A percentile compares a stretch with the other conserved stretches of the same genome.
Conservation (phyloP, 1,140 invertebrate genomes). For the Hylaeus volcanicus region DNA sequence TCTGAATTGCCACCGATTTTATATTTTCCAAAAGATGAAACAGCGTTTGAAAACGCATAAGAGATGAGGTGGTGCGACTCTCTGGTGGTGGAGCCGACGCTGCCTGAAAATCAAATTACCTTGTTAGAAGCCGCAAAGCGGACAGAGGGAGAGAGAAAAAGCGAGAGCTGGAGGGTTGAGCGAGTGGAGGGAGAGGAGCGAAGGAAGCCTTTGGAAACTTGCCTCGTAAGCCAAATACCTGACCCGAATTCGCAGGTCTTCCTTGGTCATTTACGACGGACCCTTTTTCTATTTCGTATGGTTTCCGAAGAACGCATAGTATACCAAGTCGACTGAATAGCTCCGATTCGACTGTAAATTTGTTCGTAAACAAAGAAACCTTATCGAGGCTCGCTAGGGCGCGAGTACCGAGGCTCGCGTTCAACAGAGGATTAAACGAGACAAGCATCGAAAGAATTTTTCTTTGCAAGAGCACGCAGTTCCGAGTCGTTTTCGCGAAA, state of each 20-base stretch:
- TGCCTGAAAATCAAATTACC: conserved; percentile 70
- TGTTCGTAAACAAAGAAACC: conserved; percentile 42
- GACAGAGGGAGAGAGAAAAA: conserved; percentile 32
- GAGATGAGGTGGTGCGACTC: neutral
- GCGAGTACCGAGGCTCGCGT: neutral
- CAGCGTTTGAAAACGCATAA: neutral
- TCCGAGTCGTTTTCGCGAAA: too few relatives aligned
- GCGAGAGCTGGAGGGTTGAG: neutral
- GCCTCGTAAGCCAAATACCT: conserved; percentile 55
- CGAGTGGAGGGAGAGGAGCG: neutral
- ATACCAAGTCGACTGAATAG: conserved; percentile 26
- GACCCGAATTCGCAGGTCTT: conserved; percentile 68
- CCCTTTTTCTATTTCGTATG: conserved; percentile 40
- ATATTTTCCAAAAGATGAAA: too few relatives aligned
- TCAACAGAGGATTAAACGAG: neutral
- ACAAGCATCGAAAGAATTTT: neutral
- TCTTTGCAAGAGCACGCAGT: too few relatives aligned
- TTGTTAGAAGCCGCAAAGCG: conserved; percentile 73
- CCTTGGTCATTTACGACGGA: conserved; percentile 36
- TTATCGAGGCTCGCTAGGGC: neutral
- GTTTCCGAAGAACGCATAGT: conserved; percentile 44
- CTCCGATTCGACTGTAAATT: neutral
- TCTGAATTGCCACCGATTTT: neutral
- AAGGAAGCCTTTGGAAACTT: conserved; percentile 62
- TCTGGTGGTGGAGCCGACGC: neutral